Percentiles rank a stretch among this genome's conserved stretches.
phyloP scores from a whole-genome alignment of 2,888 invertebrate genomes.

The Lingula anatina region DNA sequence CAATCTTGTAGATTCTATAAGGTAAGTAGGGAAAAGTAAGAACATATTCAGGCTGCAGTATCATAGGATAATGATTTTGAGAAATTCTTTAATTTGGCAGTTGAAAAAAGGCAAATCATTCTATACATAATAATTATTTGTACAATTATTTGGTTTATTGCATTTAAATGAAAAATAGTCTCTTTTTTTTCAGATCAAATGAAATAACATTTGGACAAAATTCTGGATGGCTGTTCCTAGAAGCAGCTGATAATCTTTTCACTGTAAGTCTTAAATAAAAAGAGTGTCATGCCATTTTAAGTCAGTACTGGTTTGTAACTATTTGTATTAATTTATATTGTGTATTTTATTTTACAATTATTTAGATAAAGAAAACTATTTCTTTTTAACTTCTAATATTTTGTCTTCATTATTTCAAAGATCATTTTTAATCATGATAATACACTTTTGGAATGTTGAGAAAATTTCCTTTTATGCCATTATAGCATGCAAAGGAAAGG shows the following conservation, averaged over 20 bases:
- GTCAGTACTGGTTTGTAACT: too few relatives aligned
- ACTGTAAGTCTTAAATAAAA: constrained; percentile 43
- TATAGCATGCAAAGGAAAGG: constrained; percentile 60
- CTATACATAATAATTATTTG: background rate
- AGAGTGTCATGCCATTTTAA: too few relatives aligned
- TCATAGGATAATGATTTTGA: too few relatives aligned
- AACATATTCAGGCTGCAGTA: background rate
- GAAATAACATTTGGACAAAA: constrained; percentile 76
- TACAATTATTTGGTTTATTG: background rate
- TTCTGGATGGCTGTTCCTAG: constrained; percentile 85
- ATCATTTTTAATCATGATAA: too few relatives aligned
- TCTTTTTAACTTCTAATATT: too few relatives aligned
- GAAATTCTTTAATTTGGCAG: background rate
- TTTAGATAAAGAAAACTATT: too few relatives aligned
- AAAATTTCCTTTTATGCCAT: constrained; percentile 1
- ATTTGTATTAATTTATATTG: too few relatives aligned
- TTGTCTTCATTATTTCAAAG: too few relatives aligned
- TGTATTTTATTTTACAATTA: too few relatives aligned
- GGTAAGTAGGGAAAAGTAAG: constrained; percentile 28
- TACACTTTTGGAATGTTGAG: too few relatives aligned
- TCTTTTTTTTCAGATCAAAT: constrained; percentile 58
- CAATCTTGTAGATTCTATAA: constrained; percentile 59
- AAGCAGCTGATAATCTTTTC: constrained; percentile 82
- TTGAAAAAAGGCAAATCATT: background rate
- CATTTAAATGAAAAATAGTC: background rate